Conservation (phyloP, 2,113 vertebrate species). For the Thymallus thymallus region DNA sequence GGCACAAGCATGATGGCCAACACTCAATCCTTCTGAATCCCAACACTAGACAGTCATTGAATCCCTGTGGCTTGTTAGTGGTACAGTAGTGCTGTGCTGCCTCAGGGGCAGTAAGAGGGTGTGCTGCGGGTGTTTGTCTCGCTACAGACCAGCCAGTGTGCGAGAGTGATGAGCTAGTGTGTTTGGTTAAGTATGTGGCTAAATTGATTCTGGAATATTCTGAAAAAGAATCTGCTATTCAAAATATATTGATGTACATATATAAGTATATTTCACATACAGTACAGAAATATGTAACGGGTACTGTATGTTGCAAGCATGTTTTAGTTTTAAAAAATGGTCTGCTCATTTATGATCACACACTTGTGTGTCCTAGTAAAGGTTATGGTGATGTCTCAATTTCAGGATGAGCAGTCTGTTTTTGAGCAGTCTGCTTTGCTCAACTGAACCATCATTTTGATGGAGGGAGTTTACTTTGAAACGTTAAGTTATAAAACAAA, state of each 20-base stretch:
- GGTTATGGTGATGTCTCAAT: not conserved
- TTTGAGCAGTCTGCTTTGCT: conserved; percentile 71
- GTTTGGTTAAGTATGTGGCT: too few relatives aligned
- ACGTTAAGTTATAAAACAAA: conserved; percentile 66
- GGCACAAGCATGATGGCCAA: conserved; percentile 49
- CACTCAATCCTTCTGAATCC: conserved; percentile 55
- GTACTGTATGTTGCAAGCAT: too few relatives aligned
- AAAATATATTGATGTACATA: not conserved
- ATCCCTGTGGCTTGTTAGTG: conserved; percentile 59
- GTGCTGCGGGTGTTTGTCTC: not conserved
- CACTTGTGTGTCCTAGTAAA: not conserved
- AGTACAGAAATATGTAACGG: not conserved
- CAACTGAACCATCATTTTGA: conserved; percentile 78
- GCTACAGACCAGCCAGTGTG: too few relatives aligned
- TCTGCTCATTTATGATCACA: too few relatives aligned
- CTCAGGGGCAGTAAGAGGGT: not conserved
- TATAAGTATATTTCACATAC: not conserved
- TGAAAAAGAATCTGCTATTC: too few relatives aligned
- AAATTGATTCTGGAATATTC: too few relatives aligned
- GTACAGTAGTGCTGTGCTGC: not conserved
- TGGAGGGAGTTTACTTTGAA: conserved; percentile 70
- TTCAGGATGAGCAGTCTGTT: conserved; percentile 45
- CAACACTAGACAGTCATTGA: conserved; percentile 63
- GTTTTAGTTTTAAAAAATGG: too few relatives aligned
- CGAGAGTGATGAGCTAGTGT: too few relatives aligned